A percentile compares a stretch with the other conserved stretches of the same genome.
phyloP scores from a whole-genome alignment of 2,113 vertebrate genomes.

The Uria aalge region DNA sequence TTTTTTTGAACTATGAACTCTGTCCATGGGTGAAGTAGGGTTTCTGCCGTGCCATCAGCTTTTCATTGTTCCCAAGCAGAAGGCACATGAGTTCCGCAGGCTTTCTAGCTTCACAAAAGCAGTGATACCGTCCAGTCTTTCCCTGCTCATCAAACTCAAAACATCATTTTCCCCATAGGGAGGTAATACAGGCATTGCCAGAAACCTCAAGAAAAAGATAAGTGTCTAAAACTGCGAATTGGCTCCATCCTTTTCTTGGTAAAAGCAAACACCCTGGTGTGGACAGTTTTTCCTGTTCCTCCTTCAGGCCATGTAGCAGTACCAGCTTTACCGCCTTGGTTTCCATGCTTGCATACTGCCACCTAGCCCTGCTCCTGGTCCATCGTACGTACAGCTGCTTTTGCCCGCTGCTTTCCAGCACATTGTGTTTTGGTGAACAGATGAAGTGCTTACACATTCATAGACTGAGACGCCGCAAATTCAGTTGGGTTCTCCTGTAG shows the following conservation, averaged over 20 bases:
- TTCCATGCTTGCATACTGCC: neutral
- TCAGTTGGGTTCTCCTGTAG: constrained; percentile 78
- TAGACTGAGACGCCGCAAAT: constrained; percentile 82
- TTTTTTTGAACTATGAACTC: neutral
- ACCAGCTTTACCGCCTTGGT: neutral
- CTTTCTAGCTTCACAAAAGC: neutral
- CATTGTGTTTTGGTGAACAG: constrained; percentile 67
- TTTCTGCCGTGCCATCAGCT: neutral
- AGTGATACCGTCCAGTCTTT: neutral
- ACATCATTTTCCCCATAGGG: neutral
- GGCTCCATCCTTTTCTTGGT: neutral
- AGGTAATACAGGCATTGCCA: neutral
- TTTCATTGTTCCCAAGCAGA: neutral
- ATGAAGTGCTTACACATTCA: constrained; percentile 85
- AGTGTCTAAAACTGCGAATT: neutral
- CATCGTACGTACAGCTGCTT: neutral
- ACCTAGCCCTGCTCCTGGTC: neutral
- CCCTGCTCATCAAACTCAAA: neutral
- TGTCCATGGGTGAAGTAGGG: neutral
- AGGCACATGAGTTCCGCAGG: neutral
- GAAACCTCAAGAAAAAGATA: neutral
- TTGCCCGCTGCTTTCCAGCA: constrained; percentile 13
- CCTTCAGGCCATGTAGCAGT: neutral
- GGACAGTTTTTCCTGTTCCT: neutral
- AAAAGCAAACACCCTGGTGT: neutral